Evolutionary conservation across 2,113 vertebrate species (phyloP), one percentile per base, ranked within the genome.

Genomic region (Tetrao urogallus): DNA sequence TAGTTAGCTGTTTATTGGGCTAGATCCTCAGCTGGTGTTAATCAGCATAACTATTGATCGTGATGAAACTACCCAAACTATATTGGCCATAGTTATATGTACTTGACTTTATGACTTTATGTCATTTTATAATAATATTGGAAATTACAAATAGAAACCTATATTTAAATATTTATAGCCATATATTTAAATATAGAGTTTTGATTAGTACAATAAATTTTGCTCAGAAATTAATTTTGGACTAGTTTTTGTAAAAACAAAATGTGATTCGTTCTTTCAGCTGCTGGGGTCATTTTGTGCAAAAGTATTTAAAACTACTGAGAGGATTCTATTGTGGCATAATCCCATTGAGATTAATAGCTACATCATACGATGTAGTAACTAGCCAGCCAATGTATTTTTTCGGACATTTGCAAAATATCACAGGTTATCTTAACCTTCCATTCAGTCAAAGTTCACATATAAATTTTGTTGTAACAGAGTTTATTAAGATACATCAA

Each of bases 21-120:
- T 92, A 88, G 80, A 94, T 91, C 66, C 43, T 95, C 86, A 93
- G 76, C 75, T 93, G 94, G 76, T 80, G 64, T 90, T 94, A 88
- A 92, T 88, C 80, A 90, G 27, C 5, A 17, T 45, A 65, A 78
- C 82, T 92, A 78, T 86, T 90, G 96, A 96, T 96, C 90, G 81
- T 54, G 30, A 72, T 76, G 52, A 36, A 90, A 78, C 73, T 65
- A 47, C 47, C 14, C 25, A 65, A 90, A 4, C 75, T n/a, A 13
- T 84, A 88, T 92, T 61, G 67, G 57, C 40, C 38, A 36, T 38
- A 65, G 57, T 40, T 86, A 64, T 69, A 40, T 30, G 43, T 80
- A 61, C 74, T 81, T 81, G 47, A 28, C 60, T 63, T 63, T 63
- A 74, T 57, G 54, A 32, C 12, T 88, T 92, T 10, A 70, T 38